Evolutionary conservation across 2,797 vertebrate species (phyloP), one percentile per base, ranked within the genome.

Genomic region (Chelidonichthys spinosus): DNA sequence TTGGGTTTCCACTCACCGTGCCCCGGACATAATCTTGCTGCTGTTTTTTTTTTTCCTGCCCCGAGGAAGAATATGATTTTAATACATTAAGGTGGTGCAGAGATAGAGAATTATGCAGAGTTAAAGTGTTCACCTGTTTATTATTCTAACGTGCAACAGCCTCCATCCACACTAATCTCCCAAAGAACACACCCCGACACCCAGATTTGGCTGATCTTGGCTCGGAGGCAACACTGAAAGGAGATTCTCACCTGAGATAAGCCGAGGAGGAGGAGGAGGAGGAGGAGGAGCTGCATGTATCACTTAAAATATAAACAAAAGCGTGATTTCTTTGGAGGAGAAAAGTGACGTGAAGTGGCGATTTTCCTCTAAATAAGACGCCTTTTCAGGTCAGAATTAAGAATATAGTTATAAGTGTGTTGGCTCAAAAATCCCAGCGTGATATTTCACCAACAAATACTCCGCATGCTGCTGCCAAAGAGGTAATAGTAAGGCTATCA

Each of bases 171-270:
- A 90, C 89, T 94, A 94, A 94, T 94, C 93, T 94, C 89, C 83
- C 88, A 90, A 90, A 92, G 90, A 92, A 94, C 90, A 91, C 90
- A 91, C 89, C 90, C 25, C 87, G 85, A 87, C 83, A 89, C 90
- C 88, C 85, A 91, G 92, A 94, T 94, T 89, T 25, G 25, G 87
- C 90, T 91, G 91, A 93, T 92, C 91, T 92, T 89, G 62, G 88
- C 92, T 87, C 1, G 58, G 72, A 87, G 93, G 92, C 87, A 85
- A 81, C 59, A 52, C 84, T 64, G 86, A 79, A 87, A 89, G 85
- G 82, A 89, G 93, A 94, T 93, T 89, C 85, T 94, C 90, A 94
- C 93, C 94, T 94, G 92, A 92, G 93, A 94, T 93, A 90, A 88
- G 79, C 69, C 73, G 78, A 82, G 85, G 82, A 89, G 81, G 80